These are phyloP conservation scores for Porites lutea DNA, from an alignment of 64 coral and sea anemone species.

Conservation along the genomic window DNA sequence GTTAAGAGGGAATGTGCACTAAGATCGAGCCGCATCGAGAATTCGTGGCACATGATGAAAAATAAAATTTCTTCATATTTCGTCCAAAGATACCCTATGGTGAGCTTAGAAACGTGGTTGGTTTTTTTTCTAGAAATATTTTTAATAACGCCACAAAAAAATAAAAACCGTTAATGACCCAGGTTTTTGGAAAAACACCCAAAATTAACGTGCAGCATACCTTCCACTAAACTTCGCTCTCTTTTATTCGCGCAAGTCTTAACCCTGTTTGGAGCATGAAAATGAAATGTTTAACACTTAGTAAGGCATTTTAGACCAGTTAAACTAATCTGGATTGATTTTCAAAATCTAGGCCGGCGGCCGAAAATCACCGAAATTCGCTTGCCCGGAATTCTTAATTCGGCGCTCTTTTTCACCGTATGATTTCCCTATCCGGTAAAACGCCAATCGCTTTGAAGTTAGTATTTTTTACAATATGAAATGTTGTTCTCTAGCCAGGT, in stretches of 20 bases:
- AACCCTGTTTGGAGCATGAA: neutral
- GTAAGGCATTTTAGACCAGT: neutral
- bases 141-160: neutral
- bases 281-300: neutral
- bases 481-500: too few species aligned
- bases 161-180: neutral
- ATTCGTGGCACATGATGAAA: neutral
- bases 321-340: neutral
- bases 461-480: conserved; percentile 1
- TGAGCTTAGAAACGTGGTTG: neutral
- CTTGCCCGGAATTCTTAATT: neutral
- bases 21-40: neutral
- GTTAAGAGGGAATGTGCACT: neutral
- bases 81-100: too few species aligned
- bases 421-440: conserved; percentile 7
- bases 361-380: neutral
- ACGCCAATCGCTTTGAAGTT: neutral
- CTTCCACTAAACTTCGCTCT: neutral
- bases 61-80: too few species aligned
- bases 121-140: neutral
- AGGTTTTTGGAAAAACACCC: neutral
- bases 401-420: neutral
- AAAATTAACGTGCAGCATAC: neutral
- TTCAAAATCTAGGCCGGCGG: neutral
- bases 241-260: neutral